Percentiles rank a stretch among this genome's conserved stretches.
These are phyloP conservation scores for Falcaria lacertinaria DNA, from an alignment of 2,888 invertebrate species.

Conservation along the genomic window DNA sequence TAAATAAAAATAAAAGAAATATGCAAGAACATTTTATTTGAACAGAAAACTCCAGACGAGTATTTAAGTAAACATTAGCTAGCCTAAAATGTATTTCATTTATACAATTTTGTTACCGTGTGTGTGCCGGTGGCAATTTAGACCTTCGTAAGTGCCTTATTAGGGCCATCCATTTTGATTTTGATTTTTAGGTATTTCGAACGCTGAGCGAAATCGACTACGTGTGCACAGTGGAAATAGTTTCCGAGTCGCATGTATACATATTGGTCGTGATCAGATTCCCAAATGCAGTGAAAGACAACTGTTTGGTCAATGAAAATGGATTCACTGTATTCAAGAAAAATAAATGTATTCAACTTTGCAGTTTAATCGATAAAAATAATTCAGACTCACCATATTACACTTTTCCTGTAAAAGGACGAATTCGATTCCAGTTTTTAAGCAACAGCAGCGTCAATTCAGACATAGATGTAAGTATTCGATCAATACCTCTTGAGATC, in stretches of 20 bases:
- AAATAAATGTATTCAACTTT: conserved; percentile 40
- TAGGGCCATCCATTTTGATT: not conserved
- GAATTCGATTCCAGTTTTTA: conserved; percentile 49
- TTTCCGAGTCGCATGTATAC: conserved; percentile 25
- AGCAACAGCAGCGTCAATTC: conserved; percentile 65
- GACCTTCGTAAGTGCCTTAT: too few species aligned
- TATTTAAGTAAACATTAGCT: too few species aligned
- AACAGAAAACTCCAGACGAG: too few species aligned
- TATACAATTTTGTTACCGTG: too few species aligned
- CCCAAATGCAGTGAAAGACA: conserved; percentile 40
- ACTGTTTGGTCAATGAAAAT: conserved; percentile 44
- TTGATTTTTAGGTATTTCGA: conserved; percentile 48
- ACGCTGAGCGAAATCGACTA: conserved; percentile 52
- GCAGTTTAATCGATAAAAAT: conserved; percentile 33
- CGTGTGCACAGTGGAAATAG: conserved; percentile 53
- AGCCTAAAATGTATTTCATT: too few species aligned
- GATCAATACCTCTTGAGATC: not conserved
- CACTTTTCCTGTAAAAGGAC: conserved; percentile 34
- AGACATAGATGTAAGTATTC: conserved; percentile 51
- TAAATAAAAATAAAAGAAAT: too few species aligned
- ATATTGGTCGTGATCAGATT: conserved; percentile 53
- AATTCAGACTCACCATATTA: conserved; percentile 37
- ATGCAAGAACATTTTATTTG: too few species aligned
- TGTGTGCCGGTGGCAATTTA: too few species aligned
- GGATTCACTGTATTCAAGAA: conserved; percentile 50